These are phyloP conservation scores for Nemoura dubitans DNA, from an alignment of 2,888 invertebrate species.

Conservation along the genomic window DNA sequence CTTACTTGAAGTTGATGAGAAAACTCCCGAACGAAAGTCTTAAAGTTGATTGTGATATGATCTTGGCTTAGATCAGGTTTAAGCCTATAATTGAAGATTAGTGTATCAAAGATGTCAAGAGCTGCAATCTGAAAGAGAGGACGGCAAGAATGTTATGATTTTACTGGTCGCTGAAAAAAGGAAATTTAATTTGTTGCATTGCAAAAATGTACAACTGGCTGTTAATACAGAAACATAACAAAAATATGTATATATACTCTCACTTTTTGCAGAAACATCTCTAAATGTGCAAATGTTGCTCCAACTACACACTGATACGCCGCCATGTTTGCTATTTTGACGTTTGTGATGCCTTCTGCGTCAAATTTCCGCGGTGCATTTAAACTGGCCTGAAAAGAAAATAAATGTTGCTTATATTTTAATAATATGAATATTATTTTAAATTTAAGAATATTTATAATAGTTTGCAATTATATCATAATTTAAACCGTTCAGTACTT, in stretches of 20 bases:
- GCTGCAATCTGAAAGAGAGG: conserved; percentile 46
- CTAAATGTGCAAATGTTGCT: conserved; percentile 46
- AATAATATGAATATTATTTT: too few relatives aligned
- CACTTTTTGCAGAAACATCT: conserved; percentile 47
- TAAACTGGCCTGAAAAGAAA: too few relatives aligned
- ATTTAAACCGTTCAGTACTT: too few relatives aligned
- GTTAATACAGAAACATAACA: too few relatives aligned
- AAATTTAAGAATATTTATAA: too few relatives aligned
- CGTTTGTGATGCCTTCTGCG: neutral
- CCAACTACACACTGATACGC: conserved; percentile 34
- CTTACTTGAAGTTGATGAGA: conserved; percentile 48
- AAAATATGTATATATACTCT: neutral
- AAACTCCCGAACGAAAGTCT: conserved; percentile 47
- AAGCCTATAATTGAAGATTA: conserved; percentile 50
- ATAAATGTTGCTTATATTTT: too few relatives aligned
- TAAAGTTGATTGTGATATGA: conserved; percentile 44
- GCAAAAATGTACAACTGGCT: too few relatives aligned
- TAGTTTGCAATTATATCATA: too few relatives aligned
- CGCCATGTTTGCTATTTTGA: conserved; percentile 42
- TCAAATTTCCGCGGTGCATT: too few relatives aligned
- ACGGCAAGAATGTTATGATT: neutral
- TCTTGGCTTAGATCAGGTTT: conserved; percentile 46
- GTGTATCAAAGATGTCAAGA: conserved; percentile 50
- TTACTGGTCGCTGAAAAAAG: too few relatives aligned
- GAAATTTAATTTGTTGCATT: too few relatives aligned